phyloP scores from a whole-genome alignment of 2,113 vertebrate species.

The Motacilla alba region DNA sequence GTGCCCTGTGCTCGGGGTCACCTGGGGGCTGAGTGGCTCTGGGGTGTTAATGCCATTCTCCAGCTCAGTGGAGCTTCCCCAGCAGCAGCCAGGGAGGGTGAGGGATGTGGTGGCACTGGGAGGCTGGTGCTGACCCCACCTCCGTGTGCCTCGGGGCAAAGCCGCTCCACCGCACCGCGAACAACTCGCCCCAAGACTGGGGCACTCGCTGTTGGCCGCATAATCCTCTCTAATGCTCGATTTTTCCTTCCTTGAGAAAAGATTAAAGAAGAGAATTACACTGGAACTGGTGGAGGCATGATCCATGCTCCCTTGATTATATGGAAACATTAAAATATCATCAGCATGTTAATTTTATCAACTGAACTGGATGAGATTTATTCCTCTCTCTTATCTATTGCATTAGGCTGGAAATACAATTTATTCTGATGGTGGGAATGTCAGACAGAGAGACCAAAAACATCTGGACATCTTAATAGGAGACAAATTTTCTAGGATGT shows the following conservation, averaged over 20 bases:
- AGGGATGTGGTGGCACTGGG: neutral
- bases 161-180: neutral
- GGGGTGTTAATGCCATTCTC: neutral
- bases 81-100: neutral
- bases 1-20: neutral
- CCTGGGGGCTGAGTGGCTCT: neutral
- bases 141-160: constrained; percentile 48
- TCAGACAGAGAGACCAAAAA: constrained; percentile 75
- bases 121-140: neutral
- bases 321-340: constrained; percentile 83
- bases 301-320: constrained; percentile 79
- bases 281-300: constrained; percentile 74
- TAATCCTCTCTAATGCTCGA: constrained; percentile 47
- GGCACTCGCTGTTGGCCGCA: constrained; percentile 13
- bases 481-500: constrained; percentile 69
- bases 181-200: constrained; percentile 37
- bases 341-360: constrained; percentile 85
- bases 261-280: constrained; percentile 74
- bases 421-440: constrained; percentile 79
- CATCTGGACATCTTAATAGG: constrained; percentile 75
- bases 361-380: constrained; percentile 76
- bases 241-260: constrained; percentile 63
- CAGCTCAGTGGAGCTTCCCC: neutral
- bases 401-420: constrained; percentile 78
- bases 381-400: constrained; percentile 79